Conservation (phyloP, 2,113 vertebrate genomes). For the Ochotona curzoniae region DNA sequence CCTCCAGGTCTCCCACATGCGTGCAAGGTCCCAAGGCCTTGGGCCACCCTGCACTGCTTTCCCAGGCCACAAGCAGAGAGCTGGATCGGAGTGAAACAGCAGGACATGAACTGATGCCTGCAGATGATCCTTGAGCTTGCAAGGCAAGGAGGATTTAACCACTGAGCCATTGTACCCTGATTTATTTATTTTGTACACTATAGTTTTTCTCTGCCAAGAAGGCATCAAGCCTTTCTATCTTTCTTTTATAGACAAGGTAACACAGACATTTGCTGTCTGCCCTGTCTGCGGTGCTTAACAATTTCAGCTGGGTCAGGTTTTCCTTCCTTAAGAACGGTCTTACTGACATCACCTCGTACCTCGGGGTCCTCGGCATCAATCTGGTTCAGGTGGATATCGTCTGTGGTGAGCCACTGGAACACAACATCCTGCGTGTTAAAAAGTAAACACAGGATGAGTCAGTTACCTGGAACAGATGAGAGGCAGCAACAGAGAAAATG, state of each 20-base stretch:
- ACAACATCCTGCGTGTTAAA: conserved; percentile 91
- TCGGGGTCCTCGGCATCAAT: conserved; percentile 97
- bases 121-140: too few species aligned
- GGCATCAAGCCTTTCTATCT: background rate
- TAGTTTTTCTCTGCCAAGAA: background rate
- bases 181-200: background rate
- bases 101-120: too few species aligned
- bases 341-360: conserved; percentile 84
- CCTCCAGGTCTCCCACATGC: too few species aligned
- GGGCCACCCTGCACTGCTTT: too few species aligned
- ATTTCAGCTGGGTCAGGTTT: background rate
- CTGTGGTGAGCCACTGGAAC: conserved; percentile 97
- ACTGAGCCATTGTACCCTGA: too few species aligned
- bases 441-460: background rate
- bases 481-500: background rate
- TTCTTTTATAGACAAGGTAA: background rate
- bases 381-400: conserved; percentile 94
- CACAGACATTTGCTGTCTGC: background rate
- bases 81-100: too few species aligned
- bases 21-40: too few species aligned
- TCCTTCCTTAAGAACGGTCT: background rate
- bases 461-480: conserved; percentile 1
- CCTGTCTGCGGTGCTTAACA: background rate
- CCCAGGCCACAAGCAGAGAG: too few species aligned
- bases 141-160: too few species aligned